Conservation (phyloP, 2,888 invertebrate genomes). For the Geophilus truncorum region DNA sequence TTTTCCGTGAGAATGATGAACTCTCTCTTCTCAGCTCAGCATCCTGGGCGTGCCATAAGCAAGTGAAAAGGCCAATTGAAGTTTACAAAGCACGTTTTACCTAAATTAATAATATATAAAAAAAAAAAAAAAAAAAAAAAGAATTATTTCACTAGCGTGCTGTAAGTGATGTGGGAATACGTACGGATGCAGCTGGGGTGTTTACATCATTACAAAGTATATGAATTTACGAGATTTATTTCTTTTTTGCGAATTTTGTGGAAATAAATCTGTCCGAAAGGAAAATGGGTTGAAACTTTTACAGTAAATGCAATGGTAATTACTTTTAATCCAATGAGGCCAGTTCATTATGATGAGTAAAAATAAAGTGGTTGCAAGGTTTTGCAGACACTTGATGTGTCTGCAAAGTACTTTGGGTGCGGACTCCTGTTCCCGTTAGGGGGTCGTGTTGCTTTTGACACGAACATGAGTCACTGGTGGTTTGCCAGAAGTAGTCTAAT, state of each 20-base stretch:
- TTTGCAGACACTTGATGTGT: background rate
- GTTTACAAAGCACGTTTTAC: slow-evolving; percentile 7
- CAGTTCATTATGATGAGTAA: too few relatives aligned
- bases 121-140: background rate
- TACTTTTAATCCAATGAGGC: too few relatives aligned
- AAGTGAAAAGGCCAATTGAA: background rate
- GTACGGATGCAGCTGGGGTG: too few relatives aligned
- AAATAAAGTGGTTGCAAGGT: background rate
- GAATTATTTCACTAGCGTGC: background rate
- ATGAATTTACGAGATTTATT: background rate
- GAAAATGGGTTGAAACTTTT: too few relatives aligned
- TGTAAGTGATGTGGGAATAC: background rate
- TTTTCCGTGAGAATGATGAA: slow-evolving; percentile 24
- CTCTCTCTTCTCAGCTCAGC: background rate
- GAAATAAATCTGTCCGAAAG: too few relatives aligned
- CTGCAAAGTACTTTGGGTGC: background rate
- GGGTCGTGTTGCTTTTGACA: slow-evolving; percentile 12
- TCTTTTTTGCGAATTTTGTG: background rate
- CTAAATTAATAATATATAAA: background rate
- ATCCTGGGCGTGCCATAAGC: slow-evolving; percentile 6
- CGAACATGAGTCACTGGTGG: background rate
- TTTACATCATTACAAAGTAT: background rate
- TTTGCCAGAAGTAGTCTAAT: background rate
- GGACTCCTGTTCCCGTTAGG: background rate
- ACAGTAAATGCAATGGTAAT: too few relatives aligned